Evolutionary conservation across 1,140 invertebrate species (phyloP), one percentile per base, ranked within the genome.

Genomic region (Tetraneura akinire): DNA sequence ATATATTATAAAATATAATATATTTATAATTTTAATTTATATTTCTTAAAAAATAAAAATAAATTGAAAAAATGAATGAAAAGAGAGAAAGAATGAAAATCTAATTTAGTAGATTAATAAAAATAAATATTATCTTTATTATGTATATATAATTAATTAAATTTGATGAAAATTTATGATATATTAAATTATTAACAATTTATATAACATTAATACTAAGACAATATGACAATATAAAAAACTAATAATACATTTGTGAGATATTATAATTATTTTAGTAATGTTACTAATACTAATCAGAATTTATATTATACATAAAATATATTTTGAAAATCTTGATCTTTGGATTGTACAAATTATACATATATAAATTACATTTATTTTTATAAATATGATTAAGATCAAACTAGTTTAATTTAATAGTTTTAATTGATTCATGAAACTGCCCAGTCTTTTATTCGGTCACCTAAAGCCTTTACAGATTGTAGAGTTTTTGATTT

Each of bases 371-470:
- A 21, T 66, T 21, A 42, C 42, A 21, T 10, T 3, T 71, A 49
- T 49, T 0, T 49, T 18, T 37, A 37, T 4, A 37, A 37, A 71
- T n/a, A 51, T 29, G n/a, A n/a, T n/a, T 51, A 1, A 68, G 23
- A 51, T 51, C 11, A 51, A 21, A 23, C n/a, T 0, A 11, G 47
- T 2, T 49, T 16, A 47, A 29, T n/a, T 11, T 10, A 70, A 71
- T 37, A 37, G 11, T 45, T 9, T 42, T 3, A 42, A 45, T 49
- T 10, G 32, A 16, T 76, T 76, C 18, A 78, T 78, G 53, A 78
- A 62, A 78, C 74, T 45, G 74, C 53, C 74, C 74, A 78, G 11
- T 78, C 74, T 60, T 78, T 78, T 18, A 78, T 45, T 1, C 74
- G 74, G 42, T 62, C 74, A 62, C 74, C 74, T 45, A 78, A 23